Evolutionary conservation across 2,797 vertebrate genomes (phyloP), one percentile per base, ranked within the genome.

Genomic region (Melanotaenia boesemani): DNA sequence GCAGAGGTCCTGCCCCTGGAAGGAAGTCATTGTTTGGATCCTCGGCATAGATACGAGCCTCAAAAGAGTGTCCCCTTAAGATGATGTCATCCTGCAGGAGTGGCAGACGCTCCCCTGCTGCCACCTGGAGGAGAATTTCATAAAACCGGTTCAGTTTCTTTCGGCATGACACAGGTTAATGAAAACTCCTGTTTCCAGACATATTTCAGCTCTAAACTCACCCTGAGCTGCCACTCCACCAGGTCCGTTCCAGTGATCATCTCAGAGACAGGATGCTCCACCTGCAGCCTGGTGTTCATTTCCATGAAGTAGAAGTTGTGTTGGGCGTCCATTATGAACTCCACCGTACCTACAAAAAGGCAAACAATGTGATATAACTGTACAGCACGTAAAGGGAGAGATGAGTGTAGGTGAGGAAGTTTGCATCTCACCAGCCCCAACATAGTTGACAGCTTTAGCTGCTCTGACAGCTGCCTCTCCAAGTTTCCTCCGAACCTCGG

Each of bases 231-330:
- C 98, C 98, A 99, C 82, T 99, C 97, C 89, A 99, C 97, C 93
- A 99, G 89, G 91, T 99, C 98, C 1, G 96, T 98, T 18, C 96
- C 97, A 6, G 98, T 99, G 93, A 99, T 93, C 98, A 99, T 99
- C 91, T 99, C 98, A 0, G 97, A 97, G 48, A 99, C 96, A 0
- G 98, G 98, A 72, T 99, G 98, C 70, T 99, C 98, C 77, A 99
- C 98, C 84, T 99, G 98, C 73, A 99, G 95, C 66, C 98, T 95
- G 8, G 98, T 99, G 88, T 99, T 99, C 98, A 99, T 99, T 87
- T 99, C 98, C 98, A 99, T 99, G 91, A 99, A 99, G 91, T 96
- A 99, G 88, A 99, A 99, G 86, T 99, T 96, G 68, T 99, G 97
- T 73, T 96, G 88, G 0, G 95, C 91, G 12, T 99, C 98, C 97